phyloP scores from a whole-genome alignment of 2,797 vertebrate species.

The Anas acuta region DNA sequence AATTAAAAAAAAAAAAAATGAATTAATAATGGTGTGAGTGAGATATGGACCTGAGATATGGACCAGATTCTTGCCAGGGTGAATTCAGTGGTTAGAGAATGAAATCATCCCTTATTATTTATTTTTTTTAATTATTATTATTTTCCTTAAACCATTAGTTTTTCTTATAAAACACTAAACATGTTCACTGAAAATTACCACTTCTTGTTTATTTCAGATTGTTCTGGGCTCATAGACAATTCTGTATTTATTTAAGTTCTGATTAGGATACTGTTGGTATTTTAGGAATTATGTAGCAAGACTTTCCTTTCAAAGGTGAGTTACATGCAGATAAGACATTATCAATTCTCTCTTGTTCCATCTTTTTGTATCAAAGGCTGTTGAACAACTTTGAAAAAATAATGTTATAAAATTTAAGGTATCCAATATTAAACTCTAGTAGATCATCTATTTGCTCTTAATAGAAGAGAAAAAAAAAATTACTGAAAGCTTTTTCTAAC shows the following conservation, averaged over 20 bases:
- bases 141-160: accelerated
- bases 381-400: not conserved
- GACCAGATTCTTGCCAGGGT: not conserved
- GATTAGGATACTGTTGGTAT: not conserved
- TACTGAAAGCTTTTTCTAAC: not conserved
- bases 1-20: not conserved
- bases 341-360: not conserved
- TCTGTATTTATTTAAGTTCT: not conserved
- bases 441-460: not conserved
- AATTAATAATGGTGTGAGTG: not conserved
- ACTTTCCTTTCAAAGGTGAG: not conserved
- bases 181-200: not conserved
- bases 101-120: not conserved
- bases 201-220: not conserved
- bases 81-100: not conserved
- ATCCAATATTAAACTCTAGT: not conserved
- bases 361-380: not conserved
- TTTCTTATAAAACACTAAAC: not conserved
- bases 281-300: not conserved
- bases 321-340: not conserved
- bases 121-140: too few relatives aligned
- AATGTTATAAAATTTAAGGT: not conserved
- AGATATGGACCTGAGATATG: not conserved
- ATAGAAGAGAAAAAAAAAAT: not conserved
- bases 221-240: not conserved